Evolutionary conservation across 2,888 invertebrate genomes (phyloP).

Genomic region (Cantharis rufa): DNA sequence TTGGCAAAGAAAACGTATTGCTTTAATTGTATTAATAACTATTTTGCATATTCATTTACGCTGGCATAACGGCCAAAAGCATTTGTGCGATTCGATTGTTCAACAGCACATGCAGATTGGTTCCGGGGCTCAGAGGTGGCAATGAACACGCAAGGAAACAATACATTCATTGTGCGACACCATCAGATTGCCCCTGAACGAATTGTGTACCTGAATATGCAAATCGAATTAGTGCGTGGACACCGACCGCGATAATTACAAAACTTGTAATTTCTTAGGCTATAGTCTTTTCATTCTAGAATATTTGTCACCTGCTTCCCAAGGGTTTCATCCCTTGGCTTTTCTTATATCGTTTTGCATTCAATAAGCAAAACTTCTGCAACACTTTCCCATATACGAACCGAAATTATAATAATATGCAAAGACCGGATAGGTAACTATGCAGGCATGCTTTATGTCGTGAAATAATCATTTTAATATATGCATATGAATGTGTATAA

Average conservation of each 20-base stretch:
- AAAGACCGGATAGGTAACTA: conserved; percentile 42
- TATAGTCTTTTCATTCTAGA: conserved; percentile 1
- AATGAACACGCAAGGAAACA: conserved; percentile 48
- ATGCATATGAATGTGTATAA: conserved; percentile 46
- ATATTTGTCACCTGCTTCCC: conserved; percentile 12
- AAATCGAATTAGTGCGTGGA: conserved; percentile 47
- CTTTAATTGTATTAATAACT: conserved; percentile 41
- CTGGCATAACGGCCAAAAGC: conserved; percentile 36
- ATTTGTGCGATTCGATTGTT: conserved; percentile 27
- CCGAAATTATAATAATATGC: conserved; percentile 44
- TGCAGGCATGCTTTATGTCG: conserved; percentile 35
- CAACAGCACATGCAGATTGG: conserved; percentile 48
- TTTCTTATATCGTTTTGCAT: conserved; percentile 31
- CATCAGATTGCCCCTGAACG: conserved; percentile 33
- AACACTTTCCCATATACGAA: conserved; percentile 44
- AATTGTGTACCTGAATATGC: conserved; percentile 48
- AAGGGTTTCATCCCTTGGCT: conserved; percentile 28
- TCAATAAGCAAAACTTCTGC: conserved; percentile 38
- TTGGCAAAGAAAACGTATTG: conserved; percentile 27
- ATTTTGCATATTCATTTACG: conserved; percentile 37
- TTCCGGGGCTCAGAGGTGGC: conserved; percentile 49
- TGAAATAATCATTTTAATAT: conserved; percentile 36
- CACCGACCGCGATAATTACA: conserved; percentile 45
- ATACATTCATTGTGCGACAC: conserved; percentile 42
- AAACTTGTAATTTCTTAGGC: conserved; percentile 28